Percentiles rank a stretch among this genome's conserved stretches.
Conservation (phyloP, 2,888 invertebrate genomes). For the Drosophila longiperda region DNA sequence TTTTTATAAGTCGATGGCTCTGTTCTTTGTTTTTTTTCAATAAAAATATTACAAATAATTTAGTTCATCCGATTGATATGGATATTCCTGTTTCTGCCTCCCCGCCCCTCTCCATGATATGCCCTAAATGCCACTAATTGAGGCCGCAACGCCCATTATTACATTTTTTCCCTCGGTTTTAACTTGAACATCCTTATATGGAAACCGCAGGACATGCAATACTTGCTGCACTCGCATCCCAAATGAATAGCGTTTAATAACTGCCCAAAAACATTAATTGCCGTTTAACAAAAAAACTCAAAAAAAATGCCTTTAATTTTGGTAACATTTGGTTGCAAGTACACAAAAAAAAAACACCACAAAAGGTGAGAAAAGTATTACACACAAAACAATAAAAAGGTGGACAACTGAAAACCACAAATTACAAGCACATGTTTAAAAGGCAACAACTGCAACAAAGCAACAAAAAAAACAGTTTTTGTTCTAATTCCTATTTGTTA, state of each 20-base stretch:
- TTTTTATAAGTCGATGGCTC: conserved; percentile 4
- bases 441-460: not conserved
- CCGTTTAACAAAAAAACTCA: conserved; percentile 13
- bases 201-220: conserved; percentile 60
- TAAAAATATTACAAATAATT: not conserved
- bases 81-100: too few relatives aligned
- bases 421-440: conserved; percentile 68
- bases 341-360: conserved; percentile 21
- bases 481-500: conserved; percentile 45
- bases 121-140: conserved; percentile 68
- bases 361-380: conserved; percentile 77
- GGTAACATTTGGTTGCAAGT: conserved; percentile 51
- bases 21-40: not conserved
- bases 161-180: conserved; percentile 14
- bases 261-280: conserved; percentile 53
- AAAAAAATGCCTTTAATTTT: conserved; percentile 21
- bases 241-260: conserved; percentile 52
- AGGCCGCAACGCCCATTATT: conserved; percentile 56
- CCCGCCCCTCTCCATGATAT: not conserved
- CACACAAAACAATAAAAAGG: conserved; percentile 17
- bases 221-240: conserved; percentile 18
- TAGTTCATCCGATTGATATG: conserved; percentile 5
- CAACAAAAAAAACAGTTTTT: conserved; percentile 23
- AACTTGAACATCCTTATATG: conserved; percentile 13
- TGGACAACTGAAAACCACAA: conserved; percentile 61